phyloP scores from a whole-genome alignment of 2,888 invertebrate genomes.

The Ectemnius continuus region DNA sequence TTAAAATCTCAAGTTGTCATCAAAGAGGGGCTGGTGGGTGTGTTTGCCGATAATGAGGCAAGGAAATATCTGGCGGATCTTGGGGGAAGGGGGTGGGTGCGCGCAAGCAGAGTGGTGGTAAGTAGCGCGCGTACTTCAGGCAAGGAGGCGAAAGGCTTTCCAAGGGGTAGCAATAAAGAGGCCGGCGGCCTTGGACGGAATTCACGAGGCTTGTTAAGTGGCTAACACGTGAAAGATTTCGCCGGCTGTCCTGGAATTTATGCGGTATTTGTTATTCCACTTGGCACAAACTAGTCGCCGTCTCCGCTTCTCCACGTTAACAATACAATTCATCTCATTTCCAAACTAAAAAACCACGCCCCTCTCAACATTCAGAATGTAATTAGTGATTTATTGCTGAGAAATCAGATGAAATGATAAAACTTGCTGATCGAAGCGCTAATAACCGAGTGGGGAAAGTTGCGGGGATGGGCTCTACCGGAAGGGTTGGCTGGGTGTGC shows the following conservation, averaged over 20 bases:
- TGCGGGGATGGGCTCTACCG: constrained; percentile 55
- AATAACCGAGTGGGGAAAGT: constrained; percentile 28
- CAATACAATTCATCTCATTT: neutral
- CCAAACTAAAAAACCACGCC: neutral
- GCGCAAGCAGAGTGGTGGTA: neutral
- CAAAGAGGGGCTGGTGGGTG: no score
- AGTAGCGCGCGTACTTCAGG: constrained; percentile 6
- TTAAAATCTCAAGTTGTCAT: no score
- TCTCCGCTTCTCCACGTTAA: neutral
- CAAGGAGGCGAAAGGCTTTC: constrained; percentile 40
- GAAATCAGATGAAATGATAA: no score
- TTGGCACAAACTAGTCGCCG: neutral
- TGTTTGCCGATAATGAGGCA: neutral
- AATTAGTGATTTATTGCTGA: no score
- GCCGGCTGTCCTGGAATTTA: constrained; percentile 31
- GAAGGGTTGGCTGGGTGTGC: constrained; percentile 58
- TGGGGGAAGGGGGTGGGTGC: neutral
- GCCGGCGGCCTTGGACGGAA: constrained; percentile 46
- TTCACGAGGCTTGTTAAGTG: constrained; percentile 39
- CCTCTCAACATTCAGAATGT: no score
- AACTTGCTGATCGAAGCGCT: no score
- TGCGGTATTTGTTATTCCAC: constrained; percentile 33
- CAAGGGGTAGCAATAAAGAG: constrained; percentile 37
- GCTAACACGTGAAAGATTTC: constrained; percentile 36
- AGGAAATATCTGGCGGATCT: constrained; percentile 5